Evolutionary conservation across 2,888 invertebrate species (phyloP).

Genomic region (Acleris laterana): DNA sequence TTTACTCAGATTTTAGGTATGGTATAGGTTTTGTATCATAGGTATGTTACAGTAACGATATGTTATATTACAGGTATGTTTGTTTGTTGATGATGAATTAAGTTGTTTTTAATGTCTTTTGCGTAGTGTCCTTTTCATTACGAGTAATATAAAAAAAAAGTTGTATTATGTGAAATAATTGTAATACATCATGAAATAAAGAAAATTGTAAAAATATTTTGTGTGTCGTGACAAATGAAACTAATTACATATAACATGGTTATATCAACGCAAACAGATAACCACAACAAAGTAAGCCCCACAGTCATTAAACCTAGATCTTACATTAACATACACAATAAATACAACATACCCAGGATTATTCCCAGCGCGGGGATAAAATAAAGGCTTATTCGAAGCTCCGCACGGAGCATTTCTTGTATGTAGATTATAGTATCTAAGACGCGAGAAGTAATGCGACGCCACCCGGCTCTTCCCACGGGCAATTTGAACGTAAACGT

Average conservation of each 20-base stretch:
- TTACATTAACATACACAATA: slow-evolving; percentile 14
- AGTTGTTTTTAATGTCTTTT: too few species aligned
- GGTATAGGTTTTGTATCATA: too few species aligned
- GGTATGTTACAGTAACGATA: too few species aligned
- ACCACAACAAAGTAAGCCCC: background rate
- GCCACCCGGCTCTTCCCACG: slow-evolving; percentile 74
- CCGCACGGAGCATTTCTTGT: slow-evolving; percentile 57
- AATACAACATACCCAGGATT: slow-evolving; percentile 26
- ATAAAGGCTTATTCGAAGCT: slow-evolving; percentile 68
- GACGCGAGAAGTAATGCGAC: slow-evolving; percentile 61
- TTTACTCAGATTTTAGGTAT: too few species aligned
- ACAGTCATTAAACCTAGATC: slow-evolving; percentile 12
- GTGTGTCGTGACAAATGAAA: background rate
- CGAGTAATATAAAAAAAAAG: too few species aligned
- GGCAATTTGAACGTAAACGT: slow-evolving; percentile 46
- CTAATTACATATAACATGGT: too few species aligned
- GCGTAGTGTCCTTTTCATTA: too few species aligned
- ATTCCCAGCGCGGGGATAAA: slow-evolving; percentile 58
- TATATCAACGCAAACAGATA: background rate
- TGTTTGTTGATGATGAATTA: too few species aligned
- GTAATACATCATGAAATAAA: too few species aligned
- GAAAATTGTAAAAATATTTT: too few species aligned
- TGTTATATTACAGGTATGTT: too few species aligned
- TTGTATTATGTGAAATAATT: too few species aligned
- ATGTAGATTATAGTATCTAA: slow-evolving; percentile 55